A percentile compares a stretch with the other conserved stretches of the same genome.
These are phyloP conservation scores for Auanema freiburgensis DNA, from an alignment of 2,888 invertebrate species.

Conservation along the genomic window DNA sequence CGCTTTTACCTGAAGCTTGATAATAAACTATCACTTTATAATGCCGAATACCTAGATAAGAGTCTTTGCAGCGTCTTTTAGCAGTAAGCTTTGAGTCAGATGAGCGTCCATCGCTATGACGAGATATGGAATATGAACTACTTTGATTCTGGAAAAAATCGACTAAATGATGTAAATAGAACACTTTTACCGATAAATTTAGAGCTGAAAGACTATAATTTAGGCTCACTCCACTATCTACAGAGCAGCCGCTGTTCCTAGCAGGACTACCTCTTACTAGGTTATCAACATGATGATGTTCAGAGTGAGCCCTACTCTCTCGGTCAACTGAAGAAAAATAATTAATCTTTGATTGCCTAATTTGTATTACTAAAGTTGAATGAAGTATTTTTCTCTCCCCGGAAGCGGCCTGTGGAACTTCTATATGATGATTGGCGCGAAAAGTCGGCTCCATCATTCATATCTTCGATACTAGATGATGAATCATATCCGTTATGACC, in stretches of 20 bases:
- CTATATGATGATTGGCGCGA: constrained; percentile 42
- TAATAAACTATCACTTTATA: too few relatives aligned
- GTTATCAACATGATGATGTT: constrained; percentile 4
- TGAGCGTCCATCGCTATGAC: too few relatives aligned
- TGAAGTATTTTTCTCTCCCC: background rate
- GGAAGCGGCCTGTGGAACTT: constrained; percentile 24
- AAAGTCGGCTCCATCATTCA: constrained; percentile 30
- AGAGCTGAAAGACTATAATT: background rate
- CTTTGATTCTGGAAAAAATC: too few relatives aligned
- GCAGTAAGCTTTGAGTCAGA: too few relatives aligned
- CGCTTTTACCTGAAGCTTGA: too few relatives aligned
- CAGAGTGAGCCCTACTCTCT: background rate
- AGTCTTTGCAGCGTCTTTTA: too few relatives aligned
- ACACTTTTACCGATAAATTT: background rate
- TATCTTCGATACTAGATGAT: constrained; percentile 22
- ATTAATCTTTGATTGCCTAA: too few relatives aligned
- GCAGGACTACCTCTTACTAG: constrained; percentile 16
- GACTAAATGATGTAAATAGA: too few relatives aligned
- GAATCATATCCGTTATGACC: constrained; percentile 5
- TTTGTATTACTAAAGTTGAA: background rate
- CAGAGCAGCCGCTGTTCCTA: constrained; percentile 19
- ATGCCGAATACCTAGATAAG: too few relatives aligned
- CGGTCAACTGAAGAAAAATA: too few relatives aligned
- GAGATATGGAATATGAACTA: too few relatives aligned
- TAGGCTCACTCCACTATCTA: constrained; percentile 20